These are phyloP conservation scores for Columbina picui DNA, from an alignment of 2,113 vertebrate species.

Conservation along the genomic window DNA sequence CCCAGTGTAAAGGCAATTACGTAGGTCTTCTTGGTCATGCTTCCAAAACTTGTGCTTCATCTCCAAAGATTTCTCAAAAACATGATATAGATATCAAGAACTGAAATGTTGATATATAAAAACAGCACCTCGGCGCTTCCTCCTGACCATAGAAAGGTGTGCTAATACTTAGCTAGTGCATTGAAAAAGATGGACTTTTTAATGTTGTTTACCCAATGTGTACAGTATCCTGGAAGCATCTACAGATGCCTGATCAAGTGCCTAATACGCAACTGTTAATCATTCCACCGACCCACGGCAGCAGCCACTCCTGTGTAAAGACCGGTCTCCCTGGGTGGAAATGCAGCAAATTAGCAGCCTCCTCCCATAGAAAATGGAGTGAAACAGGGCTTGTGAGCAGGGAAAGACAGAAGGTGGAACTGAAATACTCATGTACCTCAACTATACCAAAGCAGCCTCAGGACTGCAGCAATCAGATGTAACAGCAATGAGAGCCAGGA, in stretches of 20 bases:
- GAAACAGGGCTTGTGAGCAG: neutral
- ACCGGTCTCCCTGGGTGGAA: neutral
- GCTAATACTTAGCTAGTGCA: neutral
- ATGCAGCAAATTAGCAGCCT: neutral
- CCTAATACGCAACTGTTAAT: neutral
- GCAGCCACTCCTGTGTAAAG: neutral
- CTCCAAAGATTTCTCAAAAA: neutral
- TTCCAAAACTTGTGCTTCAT: neutral
- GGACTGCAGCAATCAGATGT: neutral
- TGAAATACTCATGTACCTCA: neutral
- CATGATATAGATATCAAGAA: neutral
- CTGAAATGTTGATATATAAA: neutral
- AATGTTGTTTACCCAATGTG: neutral
- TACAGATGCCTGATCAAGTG: neutral
- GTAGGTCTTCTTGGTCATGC: neutral
- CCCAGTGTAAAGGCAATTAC: neutral
- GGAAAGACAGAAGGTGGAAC: neutral
- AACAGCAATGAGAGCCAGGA: neutral
- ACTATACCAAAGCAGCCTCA: neutral
- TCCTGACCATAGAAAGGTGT: neutral
- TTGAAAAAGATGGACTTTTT: neutral
- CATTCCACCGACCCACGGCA: fast-evolving
- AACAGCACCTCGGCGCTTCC: neutral
- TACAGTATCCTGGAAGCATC: neutral
- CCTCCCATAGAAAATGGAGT: neutral